Conservation (phyloP, 2,797 vertebrate species). For the Crenuchus spilurus region DNA sequence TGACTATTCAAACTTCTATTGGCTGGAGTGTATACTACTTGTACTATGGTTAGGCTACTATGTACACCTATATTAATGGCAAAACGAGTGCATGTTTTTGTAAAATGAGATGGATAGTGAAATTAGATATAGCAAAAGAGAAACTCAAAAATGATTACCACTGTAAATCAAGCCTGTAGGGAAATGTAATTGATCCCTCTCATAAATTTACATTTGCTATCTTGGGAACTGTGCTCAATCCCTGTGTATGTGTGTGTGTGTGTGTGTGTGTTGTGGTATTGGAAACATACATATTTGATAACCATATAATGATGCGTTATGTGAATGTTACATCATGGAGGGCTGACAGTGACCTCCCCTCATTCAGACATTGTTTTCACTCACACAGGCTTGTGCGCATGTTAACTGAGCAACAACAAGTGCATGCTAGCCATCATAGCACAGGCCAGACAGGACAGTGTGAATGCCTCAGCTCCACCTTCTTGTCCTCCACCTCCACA, state of each 20-base stretch:
- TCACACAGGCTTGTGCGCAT: neutral
- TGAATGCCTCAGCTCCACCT: neutral
- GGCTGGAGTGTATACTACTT: no score
- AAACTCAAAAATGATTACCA: no score
- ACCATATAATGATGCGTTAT: neutral
- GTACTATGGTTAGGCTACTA: no score
- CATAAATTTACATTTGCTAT: neutral
- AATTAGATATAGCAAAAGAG: no score
- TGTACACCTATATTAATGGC: no score
- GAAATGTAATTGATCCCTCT: neutral
- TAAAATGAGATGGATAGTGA: no score
- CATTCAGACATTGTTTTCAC: slow-evolving; percentile 3
- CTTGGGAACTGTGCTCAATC: neutral
- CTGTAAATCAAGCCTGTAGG: neutral
- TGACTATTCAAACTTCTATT: no score
- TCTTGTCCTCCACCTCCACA: neutral
- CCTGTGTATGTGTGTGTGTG: neutral
- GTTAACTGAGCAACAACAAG: neutral
- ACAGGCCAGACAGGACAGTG: neutral
- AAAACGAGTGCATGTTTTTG: no score
- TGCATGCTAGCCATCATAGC: neutral
- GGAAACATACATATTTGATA: neutral
- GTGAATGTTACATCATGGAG: neutral
- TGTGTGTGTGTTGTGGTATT: neutral
- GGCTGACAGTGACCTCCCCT: neutral